Evolutionary conservation across 1,140 invertebrate genomes (phyloP).

Genomic region (Pristionchus pacificus): DNA sequence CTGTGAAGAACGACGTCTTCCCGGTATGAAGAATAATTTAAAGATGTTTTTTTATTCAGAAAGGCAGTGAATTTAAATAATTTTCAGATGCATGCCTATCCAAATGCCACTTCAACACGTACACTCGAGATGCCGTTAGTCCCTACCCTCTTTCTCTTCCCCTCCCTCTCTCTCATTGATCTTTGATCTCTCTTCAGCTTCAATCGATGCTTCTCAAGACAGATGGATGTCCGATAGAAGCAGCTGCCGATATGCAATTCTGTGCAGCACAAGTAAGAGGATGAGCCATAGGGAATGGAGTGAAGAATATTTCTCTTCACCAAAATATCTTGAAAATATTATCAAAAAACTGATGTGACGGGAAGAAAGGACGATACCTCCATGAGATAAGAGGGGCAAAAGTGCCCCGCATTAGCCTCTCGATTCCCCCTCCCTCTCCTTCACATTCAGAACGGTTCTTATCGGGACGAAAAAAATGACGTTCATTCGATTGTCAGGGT

Average conservation of each 20-base stretch:
- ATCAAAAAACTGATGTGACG: too few relatives aligned
- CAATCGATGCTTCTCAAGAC: slow-evolving; percentile 22
- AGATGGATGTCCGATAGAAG: slow-evolving; percentile 26
- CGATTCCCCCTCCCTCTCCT: not conserved
- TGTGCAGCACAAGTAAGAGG: slow-evolving; percentile 33
- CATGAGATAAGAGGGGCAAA: too few relatives aligned
- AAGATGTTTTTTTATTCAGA: too few relatives aligned
- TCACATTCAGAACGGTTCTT: too few relatives aligned
- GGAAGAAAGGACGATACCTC: too few relatives aligned
- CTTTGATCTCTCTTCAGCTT: slow-evolving; percentile 4
- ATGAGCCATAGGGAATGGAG: too few relatives aligned
- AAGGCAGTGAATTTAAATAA: too few relatives aligned
- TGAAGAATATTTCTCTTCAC: too few relatives aligned
- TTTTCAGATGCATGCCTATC: slow-evolving; percentile 29
- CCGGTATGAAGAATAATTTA: too few relatives aligned
- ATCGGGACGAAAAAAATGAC: too few relatives aligned
- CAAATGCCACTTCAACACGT: slow-evolving; percentile 32
- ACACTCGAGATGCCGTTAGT: slow-evolving; percentile 12
- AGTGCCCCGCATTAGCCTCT: not conserved
- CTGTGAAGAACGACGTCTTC: slow-evolving; percentile 27
- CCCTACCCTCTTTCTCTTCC: not conserved
- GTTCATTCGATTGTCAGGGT: too few relatives aligned
- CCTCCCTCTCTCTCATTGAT: not conserved
- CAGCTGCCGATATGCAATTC: slow-evolving; percentile 26
- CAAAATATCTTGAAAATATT: too few relatives aligned